Percentiles rank a stretch among this genome's conserved stretches.
Evolutionary conservation across 2,113 vertebrate species (phyloP).

Genomic region (Chlorodrepanis virens): DNA sequence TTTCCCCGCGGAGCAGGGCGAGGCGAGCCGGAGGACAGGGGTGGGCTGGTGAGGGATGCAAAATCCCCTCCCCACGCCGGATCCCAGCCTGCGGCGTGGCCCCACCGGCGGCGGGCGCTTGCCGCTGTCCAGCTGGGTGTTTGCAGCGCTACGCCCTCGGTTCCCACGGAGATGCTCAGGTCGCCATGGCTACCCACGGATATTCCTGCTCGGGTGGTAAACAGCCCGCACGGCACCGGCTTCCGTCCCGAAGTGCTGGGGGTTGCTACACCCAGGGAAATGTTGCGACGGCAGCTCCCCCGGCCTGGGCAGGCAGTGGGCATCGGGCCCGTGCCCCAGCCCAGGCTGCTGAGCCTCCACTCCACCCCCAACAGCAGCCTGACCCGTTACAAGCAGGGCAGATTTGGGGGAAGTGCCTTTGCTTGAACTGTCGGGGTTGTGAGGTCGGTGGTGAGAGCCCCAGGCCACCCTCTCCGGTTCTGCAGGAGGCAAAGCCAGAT

Average conservation of each 20-base stretch:
- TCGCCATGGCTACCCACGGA: slow-evolving; percentile 22
- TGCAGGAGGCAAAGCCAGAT: rapidly evolving
- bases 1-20: rapidly evolving
- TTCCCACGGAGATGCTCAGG: slow-evolving; percentile 45
- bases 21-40: rapidly evolving
- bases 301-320: neutral
- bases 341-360: rapidly evolving
- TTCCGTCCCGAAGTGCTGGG: neutral
- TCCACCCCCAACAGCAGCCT: rapidly evolving
- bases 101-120: rapidly evolving
- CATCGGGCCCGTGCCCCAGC: rapidly evolving
- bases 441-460: neutral
- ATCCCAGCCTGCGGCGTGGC: neutral
- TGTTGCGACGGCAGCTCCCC: neutral
- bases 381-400: rapidly evolving
- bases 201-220: slow-evolving; percentile 25
- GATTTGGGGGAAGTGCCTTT: rapidly evolving
- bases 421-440: rapidly evolving
- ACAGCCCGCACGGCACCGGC: neutral
- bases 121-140: neutral
- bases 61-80: rapidly evolving
- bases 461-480: rapidly evolving
- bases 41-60: rapidly evolving
- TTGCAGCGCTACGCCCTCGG: neutral
- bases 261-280: slow-evolving; percentile 14